Percentiles rank a stretch among this genome's conserved stretches.
These are phyloP conservation scores for Endomychus coccineus DNA, from an alignment of 2,888 invertebrate genomes.

Conservation along the genomic window DNA sequence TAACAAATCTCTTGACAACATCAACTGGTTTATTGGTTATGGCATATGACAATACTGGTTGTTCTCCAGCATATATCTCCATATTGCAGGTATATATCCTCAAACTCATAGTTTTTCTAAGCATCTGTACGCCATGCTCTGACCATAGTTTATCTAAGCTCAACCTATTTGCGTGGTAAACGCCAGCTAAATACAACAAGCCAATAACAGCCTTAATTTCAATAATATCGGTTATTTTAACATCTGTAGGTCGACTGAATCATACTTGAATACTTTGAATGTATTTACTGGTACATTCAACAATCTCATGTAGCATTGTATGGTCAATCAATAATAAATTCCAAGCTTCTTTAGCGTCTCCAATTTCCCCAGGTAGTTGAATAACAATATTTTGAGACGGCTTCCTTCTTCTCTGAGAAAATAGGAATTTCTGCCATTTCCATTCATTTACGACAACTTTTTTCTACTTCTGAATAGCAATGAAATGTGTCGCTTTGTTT, in stretches of 20 bases:
- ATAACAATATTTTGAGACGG: background rate
- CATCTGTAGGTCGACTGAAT: no score
- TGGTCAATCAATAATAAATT: no score
- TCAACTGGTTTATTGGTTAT: slow-evolving; percentile 1
- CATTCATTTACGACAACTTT: background rate
- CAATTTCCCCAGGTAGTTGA: background rate
- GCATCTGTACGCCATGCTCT: background rate
- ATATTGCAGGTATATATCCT: background rate
- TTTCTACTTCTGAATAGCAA: background rate
- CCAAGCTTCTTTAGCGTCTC: background rate
- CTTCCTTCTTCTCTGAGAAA: slow-evolving; percentile 1
- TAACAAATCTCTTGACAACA: no score
- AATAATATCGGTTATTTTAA: slow-evolving; percentile 19
- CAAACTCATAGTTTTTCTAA: background rate
- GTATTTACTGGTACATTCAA: no score
- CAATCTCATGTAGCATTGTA: no score
- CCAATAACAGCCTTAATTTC: slow-evolving; percentile 26
- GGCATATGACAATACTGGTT: background rate
- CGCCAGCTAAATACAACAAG: slow-evolving; percentile 26
- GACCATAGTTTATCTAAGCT: background rate
- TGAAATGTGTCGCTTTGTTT: no score
- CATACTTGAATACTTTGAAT: no score
- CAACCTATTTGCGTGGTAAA: slow-evolving; percentile 14
- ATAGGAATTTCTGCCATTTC: background rate
- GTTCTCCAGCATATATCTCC: background rate